A percentile compares a stretch with the other conserved stretches of the same genome.
Evolutionary conservation across 2,797 vertebrate genomes (phyloP).

Genomic region (Notolepis coatsorum): DNA sequence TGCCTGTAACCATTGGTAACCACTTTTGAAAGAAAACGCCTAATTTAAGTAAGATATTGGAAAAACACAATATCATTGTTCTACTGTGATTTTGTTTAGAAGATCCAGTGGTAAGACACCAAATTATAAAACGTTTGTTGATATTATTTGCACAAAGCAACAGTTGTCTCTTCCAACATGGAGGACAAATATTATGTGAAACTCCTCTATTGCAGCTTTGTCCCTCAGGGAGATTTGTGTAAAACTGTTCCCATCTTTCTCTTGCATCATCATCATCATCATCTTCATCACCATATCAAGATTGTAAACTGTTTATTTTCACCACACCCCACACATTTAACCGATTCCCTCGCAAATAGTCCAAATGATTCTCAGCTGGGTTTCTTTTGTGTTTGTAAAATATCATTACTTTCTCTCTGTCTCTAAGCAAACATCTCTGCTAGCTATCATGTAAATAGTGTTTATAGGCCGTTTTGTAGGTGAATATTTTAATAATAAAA

Average conservation of each 20-base stretch:
- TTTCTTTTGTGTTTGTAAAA: conserved; percentile 63
- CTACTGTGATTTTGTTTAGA: no score
- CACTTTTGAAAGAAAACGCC: no score
- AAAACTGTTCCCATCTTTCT: conserved; percentile 42
- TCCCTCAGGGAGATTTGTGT: conserved; percentile 79
- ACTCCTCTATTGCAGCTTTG: conserved; percentile 72
- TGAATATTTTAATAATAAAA: conserved; percentile 91
- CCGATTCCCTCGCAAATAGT: conserved; percentile 25
- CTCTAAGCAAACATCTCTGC: conserved; percentile 70
- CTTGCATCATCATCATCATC: background rate
- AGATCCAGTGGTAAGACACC: no score
- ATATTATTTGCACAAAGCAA: no score
- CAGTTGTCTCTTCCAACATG: no score
- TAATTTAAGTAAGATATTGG: no score
- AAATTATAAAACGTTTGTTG: no score
- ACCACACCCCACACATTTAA: conserved; percentile 41
- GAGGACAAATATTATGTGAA: conserved; percentile 61
- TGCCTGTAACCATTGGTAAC: no score
- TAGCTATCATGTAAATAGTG: conserved; percentile 84
- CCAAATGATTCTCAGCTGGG: conserved; percentile 52
- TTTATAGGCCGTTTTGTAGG: conserved; percentile 87
- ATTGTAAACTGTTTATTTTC: conserved; percentile 37
- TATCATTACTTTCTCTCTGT: conserved; percentile 48
- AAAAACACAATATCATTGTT: no score
- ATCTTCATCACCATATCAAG: conserved; percentile 18